Evolutionary conservation across 2,797 vertebrate species (phyloP).

Genomic region (Liasis olivaceus): DNA sequence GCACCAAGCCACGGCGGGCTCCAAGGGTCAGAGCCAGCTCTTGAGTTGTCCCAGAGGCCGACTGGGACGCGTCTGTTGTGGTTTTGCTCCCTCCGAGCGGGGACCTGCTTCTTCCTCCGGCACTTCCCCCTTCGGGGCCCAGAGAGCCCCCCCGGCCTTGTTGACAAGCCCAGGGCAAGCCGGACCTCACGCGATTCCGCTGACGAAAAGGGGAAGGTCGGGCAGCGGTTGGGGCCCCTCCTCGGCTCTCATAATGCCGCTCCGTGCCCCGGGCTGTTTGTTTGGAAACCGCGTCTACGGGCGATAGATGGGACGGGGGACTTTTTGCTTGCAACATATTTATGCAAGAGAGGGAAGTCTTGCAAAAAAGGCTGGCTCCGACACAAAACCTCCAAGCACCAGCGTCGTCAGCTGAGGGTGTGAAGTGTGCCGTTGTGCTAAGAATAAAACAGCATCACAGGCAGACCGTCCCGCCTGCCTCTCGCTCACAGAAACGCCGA

Average conservation of each 20-base stretch:
- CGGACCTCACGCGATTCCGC: background rate
- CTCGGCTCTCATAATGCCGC: background rate
- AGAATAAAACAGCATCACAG: no score
- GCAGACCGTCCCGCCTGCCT: no score
- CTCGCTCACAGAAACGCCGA: no score
- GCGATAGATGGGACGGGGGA: background rate
- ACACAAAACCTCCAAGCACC: background rate
- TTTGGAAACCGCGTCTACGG: background rate
- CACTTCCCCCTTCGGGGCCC: background rate
- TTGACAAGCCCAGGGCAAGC: background rate
- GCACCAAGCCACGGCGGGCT: background rate
- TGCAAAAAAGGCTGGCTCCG: no score
- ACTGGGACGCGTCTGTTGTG: background rate
- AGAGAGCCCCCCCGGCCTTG: background rate
- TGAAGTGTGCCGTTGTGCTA: background rate
- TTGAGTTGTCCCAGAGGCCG: background rate
- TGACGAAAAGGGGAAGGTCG: background rate
- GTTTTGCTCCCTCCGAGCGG: background rate
- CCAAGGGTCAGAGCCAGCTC: background rate
- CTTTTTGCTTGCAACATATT: background rate
- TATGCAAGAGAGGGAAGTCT: background rate
- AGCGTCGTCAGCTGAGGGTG: background rate
- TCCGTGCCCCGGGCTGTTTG: background rate
- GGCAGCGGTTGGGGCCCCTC: background rate
- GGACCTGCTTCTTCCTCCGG: background rate